These are phyloP conservation scores for Pyxicephalus adspersus DNA, from an alignment of 2,113 vertebrate species.

Conservation along the genomic window DNA sequence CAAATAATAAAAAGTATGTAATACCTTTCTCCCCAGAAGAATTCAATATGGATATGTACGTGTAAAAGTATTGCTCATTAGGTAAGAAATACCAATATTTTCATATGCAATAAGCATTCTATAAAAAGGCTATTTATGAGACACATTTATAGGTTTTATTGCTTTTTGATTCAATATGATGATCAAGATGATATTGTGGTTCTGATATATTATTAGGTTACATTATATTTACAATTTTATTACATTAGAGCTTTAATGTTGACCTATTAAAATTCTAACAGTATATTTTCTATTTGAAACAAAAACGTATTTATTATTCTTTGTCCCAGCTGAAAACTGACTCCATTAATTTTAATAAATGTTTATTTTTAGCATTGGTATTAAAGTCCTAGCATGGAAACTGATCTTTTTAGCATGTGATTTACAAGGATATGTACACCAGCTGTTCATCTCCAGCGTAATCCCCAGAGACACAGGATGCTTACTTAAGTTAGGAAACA, in stretches of 20 bases:
- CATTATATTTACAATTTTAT: background rate
- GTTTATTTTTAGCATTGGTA: slow-evolving; percentile 41
- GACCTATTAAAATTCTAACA: background rate
- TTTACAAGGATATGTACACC: slow-evolving; percentile 47
- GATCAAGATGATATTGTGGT: no score
- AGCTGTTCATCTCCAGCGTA: slow-evolving; percentile 50
- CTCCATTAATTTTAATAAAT: slow-evolving; percentile 35
- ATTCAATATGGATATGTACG: no score
- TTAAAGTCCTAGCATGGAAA: slow-evolving; percentile 47
- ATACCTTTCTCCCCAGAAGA: no score
- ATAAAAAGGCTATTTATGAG: no score
- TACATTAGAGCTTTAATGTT: background rate
- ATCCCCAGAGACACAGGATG: slow-evolving; percentile 28
- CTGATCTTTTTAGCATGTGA: slow-evolving; percentile 52
- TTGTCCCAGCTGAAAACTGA: background rate
- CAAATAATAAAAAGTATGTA: no score
- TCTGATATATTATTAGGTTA: no score
- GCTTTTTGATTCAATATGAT: no score
- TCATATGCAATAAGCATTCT: no score
- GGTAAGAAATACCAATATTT: no score
- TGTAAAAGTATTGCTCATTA: no score
- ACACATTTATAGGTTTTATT: no score
- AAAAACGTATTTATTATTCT: background rate
- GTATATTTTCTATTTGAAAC: background rate
- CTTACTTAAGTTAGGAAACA: slow-evolving; percentile 47